A percentile compares a stretch with the other conserved stretches of the same genome.
phyloP scores from a whole-genome alignment of 2,113 vertebrate species.

The Silurus asotus region DNA sequence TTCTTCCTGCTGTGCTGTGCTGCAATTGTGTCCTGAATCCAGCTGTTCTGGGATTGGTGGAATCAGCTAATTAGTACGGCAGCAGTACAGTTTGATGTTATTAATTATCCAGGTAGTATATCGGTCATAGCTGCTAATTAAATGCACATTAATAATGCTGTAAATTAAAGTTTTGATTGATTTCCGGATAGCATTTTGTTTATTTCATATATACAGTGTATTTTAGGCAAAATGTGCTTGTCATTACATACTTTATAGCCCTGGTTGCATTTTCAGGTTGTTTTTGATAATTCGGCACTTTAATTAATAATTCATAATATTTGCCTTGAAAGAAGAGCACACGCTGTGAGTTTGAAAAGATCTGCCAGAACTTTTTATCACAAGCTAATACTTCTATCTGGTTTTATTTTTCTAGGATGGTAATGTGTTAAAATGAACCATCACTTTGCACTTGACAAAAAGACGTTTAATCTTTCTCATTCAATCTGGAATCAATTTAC shows the following conservation, averaged over 20 bases:
- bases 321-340: background rate
- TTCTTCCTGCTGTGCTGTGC: conserved; percentile 30
- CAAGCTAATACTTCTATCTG: background rate
- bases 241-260: background rate
- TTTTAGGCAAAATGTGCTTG: background rate
- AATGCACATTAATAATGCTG: background rate
- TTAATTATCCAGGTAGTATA: background rate
- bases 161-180: conserved; percentile 3
- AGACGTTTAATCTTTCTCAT: too few relatives aligned
- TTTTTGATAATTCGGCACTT: conserved; percentile 1
- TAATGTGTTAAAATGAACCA: background rate
- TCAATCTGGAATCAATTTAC: too few relatives aligned
- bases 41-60: conserved; percentile 24
- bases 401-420: background rate
- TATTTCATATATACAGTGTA: background rate
- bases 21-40: conserved; percentile 63
- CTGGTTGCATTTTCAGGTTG: background rate
- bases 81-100: conserved; percentile 24
- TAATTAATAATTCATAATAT: background rate
- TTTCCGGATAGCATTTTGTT: background rate
- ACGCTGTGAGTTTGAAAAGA: background rate
- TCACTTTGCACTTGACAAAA: background rate
- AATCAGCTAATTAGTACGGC: conserved; percentile 25
- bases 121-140: conserved; percentile 1
- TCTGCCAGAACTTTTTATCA: background rate